These are phyloP conservation scores for Noctilio leporinus DNA, from an alignment of 2,113 vertebrate species.

Conservation along the genomic window DNA sequence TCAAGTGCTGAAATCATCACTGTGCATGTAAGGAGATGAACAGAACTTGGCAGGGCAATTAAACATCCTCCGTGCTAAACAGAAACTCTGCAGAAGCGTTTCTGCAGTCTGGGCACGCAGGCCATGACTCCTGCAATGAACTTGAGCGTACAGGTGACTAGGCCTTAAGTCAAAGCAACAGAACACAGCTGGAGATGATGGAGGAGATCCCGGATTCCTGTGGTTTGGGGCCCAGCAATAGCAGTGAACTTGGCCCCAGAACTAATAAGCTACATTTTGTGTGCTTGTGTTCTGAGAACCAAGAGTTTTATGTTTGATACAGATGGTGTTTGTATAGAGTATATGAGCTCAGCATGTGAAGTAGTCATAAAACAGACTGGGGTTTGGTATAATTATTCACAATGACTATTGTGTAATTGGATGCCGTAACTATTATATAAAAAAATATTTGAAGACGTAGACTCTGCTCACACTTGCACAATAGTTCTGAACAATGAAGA, in stretches of 20 bases:
- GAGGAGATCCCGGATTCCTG: background rate
- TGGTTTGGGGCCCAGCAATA: background rate
- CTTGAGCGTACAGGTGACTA: background rate
- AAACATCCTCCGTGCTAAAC: background rate
- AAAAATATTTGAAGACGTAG: slow-evolving; percentile 69
- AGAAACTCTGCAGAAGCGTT: background rate
- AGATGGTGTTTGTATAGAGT: slow-evolving; percentile 78
- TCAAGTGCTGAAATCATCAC: background rate
- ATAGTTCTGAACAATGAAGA: slow-evolving; percentile 67
- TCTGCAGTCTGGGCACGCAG: background rate
- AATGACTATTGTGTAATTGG: slow-evolving; percentile 74
- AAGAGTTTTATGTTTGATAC: slow-evolving; percentile 65
- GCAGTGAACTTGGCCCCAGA: slow-evolving; percentile 24
- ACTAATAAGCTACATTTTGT: slow-evolving; percentile 39
- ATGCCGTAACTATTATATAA: slow-evolving; percentile 69
- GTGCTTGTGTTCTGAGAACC: slow-evolving; percentile 46
- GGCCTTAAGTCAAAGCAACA: background rate
- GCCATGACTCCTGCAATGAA: background rate
- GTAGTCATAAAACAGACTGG: slow-evolving; percentile 68
- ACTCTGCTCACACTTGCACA: slow-evolving; percentile 56
- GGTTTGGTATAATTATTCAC: slow-evolving; percentile 74
- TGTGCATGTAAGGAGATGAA: accelerated
- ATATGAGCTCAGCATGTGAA: slow-evolving; percentile 67
- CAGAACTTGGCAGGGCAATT: background rate
- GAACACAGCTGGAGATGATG: background rate